phyloP scores from a whole-genome alignment of 2,113 vertebrate genomes.

The Leuciscus idus region DNA sequence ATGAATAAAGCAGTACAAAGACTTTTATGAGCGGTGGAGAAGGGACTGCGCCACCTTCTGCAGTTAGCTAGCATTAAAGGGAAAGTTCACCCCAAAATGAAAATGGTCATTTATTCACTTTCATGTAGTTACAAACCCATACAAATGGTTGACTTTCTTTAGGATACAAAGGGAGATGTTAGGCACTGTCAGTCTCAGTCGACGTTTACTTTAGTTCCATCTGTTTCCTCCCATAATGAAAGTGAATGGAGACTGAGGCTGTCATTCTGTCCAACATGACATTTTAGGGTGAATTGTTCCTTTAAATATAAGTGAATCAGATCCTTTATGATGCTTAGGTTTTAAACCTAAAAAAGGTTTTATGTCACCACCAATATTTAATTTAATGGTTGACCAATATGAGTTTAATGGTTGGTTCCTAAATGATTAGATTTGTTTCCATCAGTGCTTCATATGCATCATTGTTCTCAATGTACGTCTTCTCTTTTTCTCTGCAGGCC shows the following conservation, averaged over 20 bases:
- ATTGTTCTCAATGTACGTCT: neutral
- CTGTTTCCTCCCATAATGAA: neutral
- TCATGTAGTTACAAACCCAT: neutral
- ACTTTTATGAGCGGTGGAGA: neutral
- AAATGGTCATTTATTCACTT: neutral
- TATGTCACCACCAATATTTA: neutral
- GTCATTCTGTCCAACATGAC: neutral
- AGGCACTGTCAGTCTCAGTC: neutral
- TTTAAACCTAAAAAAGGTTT: neutral
- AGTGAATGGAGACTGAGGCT: neutral
- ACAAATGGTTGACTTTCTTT: neutral
- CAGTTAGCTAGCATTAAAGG: constrained; percentile 21
- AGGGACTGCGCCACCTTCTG: constrained; percentile 45
- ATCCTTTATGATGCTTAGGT: neutral
- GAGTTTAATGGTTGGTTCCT: neutral
- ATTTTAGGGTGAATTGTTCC: neutral
- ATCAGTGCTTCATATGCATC: neutral
- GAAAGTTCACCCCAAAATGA: neutral
- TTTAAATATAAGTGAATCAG: neutral
- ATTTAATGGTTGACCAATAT: neutral
- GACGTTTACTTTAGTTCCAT: neutral
- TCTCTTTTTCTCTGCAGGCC: constrained; percentile 80
- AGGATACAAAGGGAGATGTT: neutral
- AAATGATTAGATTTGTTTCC: neutral
- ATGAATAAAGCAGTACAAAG: neutral